phyloP scores from a whole-genome alignment of 1,140 invertebrate genomes.

The Aethina tumida region DNA sequence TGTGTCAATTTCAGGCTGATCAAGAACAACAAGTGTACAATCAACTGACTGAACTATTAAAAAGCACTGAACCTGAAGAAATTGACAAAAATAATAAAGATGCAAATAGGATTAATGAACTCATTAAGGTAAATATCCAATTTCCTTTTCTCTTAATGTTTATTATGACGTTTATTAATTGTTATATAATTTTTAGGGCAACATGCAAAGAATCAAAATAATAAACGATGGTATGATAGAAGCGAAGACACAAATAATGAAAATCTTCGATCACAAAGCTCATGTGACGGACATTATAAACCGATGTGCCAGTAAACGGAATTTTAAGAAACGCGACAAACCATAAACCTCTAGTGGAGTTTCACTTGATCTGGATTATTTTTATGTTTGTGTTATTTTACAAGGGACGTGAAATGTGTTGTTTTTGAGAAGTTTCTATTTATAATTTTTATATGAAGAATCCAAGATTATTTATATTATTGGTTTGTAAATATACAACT shows the following conservation, averaged over 20 bases:
- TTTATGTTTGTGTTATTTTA: slow-evolving; percentile 3
- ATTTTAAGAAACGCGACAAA: slow-evolving; percentile 79
- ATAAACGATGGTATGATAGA: slow-evolving; percentile 87
- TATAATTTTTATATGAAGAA: no score
- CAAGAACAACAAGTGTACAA: slow-evolving; percentile 50
- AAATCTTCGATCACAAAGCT: slow-evolving; percentile 84
- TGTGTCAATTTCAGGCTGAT: slow-evolving; percentile 37
- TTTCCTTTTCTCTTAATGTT: no score
- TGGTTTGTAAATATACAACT: no score
- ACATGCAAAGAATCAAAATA: slow-evolving; percentile 88
- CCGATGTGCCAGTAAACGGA: slow-evolving; percentile 80
- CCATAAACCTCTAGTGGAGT: slow-evolving; percentile 33
- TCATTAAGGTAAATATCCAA: slow-evolving; percentile 54
- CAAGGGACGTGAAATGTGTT: slow-evolving; percentile 4
- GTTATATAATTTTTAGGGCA: slow-evolving; percentile 53
- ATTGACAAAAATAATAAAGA: slow-evolving; percentile 49
- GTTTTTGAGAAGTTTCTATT: slow-evolving; percentile 9
- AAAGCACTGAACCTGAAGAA: slow-evolving; percentile 55
- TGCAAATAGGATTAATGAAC: slow-evolving; percentile 62
- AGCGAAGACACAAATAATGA: slow-evolving; percentile 73
- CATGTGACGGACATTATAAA: slow-evolving; percentile 82
- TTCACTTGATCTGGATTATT: no score
- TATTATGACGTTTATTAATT: slow-evolving; percentile 5
- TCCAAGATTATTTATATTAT: no score
- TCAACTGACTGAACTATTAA: slow-evolving; percentile 52